Evolutionary conservation across 2,113 vertebrate species (phyloP).

Genomic region (Calyptommatus sinebrachiatus): DNA sequence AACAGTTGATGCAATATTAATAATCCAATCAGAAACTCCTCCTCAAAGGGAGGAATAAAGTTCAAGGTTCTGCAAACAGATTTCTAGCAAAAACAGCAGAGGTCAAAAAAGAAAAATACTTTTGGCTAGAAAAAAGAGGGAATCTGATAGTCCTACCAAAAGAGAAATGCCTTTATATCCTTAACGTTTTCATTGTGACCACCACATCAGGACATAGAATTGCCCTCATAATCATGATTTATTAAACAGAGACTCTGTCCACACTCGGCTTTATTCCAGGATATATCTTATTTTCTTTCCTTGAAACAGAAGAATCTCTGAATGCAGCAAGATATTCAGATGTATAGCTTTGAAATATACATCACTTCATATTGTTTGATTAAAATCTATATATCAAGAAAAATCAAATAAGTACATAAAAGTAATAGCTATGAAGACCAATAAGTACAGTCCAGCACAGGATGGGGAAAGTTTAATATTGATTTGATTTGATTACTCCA

Average conservation of each 20-base stretch:
- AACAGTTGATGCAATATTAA: conserved; percentile 67
- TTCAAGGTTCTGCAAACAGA: conserved; percentile 61
- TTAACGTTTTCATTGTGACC: not conserved
- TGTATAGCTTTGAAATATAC: not conserved
- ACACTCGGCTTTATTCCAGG: too few relatives aligned
- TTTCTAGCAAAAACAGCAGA: conserved; percentile 25
- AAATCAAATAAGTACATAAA: too few relatives aligned
- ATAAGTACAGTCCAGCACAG: too few relatives aligned
- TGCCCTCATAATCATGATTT: too few relatives aligned
- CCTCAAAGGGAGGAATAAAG: conserved; percentile 63
- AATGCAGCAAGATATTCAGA: not conserved
- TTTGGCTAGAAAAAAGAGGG: not conserved
- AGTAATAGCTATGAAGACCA: too few relatives aligned
- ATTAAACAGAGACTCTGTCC: not conserved
- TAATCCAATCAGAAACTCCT: conserved; percentile 63
- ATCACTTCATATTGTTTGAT: too few relatives aligned
- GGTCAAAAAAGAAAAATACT: conserved; percentile 7
- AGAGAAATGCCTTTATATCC: not conserved
- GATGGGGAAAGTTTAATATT: too few relatives aligned
- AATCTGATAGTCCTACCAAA: not conserved
- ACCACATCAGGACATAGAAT: not conserved
- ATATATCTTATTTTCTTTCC: not conserved
- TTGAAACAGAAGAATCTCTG: not conserved
- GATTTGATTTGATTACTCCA: too few relatives aligned
- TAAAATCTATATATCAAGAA: too few relatives aligned